A percentile compares a stretch with the other conserved stretches of the same genome.
phyloP scores from a whole-genome alignment of 2,113 vertebrate species.

The Tetrao urogallus region DNA sequence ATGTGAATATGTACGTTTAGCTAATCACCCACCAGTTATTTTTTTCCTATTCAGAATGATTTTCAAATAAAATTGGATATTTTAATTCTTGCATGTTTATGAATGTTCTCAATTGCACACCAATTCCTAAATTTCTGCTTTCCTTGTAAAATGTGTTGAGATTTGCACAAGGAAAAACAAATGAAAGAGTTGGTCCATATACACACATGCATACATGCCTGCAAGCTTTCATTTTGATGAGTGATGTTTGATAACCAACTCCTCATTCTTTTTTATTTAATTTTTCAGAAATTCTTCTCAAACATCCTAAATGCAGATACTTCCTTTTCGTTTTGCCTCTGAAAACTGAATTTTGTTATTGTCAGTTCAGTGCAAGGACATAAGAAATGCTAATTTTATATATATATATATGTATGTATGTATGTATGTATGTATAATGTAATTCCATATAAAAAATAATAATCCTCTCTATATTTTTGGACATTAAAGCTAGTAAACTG shows the following conservation, averaged over 20 bases:
- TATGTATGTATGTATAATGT: background rate
- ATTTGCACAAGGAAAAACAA: background rate
- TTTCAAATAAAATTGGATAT: background rate
- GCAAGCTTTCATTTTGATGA: background rate
- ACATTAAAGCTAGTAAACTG: background rate
- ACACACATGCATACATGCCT: fast-evolving
- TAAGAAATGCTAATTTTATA: background rate
- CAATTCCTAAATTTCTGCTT: background rate
- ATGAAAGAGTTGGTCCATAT: background rate
- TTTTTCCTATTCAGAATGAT: background rate
- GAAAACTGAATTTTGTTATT: background rate
- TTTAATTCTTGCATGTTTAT: background rate
- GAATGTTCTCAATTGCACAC: background rate
- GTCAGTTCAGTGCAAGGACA: background rate
- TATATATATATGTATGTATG: too few species aligned
- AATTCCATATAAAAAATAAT: background rate
- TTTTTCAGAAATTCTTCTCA: background rate
- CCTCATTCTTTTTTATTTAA: background rate
- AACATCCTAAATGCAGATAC: background rate
- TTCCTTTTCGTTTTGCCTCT: background rate
- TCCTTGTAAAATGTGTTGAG: background rate
- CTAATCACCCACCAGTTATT: background rate
- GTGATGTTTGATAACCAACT: background rate
- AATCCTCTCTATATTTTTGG: background rate
- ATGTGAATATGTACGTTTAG: background rate